Evolutionary conservation across 1,140 invertebrate genomes (phyloP).

Genomic region (Ctenoplectra terminalis): DNA sequence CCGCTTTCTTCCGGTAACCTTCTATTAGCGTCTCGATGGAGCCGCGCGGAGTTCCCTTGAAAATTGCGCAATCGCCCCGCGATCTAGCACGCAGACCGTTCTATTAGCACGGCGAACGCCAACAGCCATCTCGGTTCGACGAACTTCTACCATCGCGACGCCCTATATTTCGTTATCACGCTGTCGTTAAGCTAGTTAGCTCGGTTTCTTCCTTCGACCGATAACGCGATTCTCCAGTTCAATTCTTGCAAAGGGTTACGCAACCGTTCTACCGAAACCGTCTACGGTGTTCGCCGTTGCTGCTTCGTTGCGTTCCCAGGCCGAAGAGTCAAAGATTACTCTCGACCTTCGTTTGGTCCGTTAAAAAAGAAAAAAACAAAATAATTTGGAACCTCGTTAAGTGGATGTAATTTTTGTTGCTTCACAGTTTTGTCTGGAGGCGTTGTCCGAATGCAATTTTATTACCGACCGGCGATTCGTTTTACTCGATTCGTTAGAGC

Average conservation of each 20-base stretch:
- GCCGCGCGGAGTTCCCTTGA: constrained; percentile 28
- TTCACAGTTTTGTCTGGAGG: background rate
- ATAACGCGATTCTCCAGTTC: constrained; percentile 22
- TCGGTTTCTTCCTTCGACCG: background rate
- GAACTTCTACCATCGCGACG: constrained; percentile 40
- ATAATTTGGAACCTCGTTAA: no score
- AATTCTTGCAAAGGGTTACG: background rate
- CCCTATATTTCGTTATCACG: constrained; percentile 42
- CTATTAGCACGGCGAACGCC: constrained; percentile 24
- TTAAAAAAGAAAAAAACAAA: no score
- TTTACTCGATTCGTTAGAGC: constrained; percentile 55
- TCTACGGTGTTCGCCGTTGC: fast-evolving
- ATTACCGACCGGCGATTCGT: constrained; percentile 63
- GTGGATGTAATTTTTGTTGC: background rate
- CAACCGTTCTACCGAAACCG: background rate
- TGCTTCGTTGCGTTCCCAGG: background rate
- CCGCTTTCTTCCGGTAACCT: constrained; percentile 52
- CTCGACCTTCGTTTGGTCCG: no score
- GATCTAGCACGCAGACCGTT: constrained; percentile 39
- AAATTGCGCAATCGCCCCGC: constrained; percentile 58
- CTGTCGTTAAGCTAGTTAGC: constrained; percentile 25
- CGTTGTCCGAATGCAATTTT: constrained; percentile 44
- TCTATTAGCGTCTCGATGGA: constrained; percentile 40
- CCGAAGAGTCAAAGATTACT: no score
- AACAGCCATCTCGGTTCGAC: constrained; percentile 13